phyloP scores from a whole-genome alignment of 2,113 vertebrate genomes.

The Cyanocitta stelleri region DNA sequence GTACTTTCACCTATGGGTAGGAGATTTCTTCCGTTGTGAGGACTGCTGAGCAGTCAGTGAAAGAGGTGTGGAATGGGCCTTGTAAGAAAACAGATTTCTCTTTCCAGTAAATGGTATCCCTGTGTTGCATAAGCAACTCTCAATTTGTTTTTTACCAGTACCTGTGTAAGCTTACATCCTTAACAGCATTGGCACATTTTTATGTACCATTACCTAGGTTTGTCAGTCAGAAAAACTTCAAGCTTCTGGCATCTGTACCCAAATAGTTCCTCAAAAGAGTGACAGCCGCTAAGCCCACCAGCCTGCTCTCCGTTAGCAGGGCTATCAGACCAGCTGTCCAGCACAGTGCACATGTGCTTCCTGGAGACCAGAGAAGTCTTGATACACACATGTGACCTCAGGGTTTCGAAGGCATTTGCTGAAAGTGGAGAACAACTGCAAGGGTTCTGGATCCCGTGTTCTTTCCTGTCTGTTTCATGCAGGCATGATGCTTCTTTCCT shows the following conservation, averaged over 20 bases:
- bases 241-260: background rate
- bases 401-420: background rate
- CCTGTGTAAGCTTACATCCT: background rate
- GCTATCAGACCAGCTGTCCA: background rate
- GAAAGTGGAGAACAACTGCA: background rate
- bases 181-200: background rate
- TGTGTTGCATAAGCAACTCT: background rate
- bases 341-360: background rate
- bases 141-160: background rate
- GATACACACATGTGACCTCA: fast-evolving
- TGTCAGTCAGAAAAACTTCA: background rate
- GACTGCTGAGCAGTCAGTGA: background rate
- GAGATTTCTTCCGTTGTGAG: background rate
- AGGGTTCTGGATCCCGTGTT: background rate
- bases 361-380: background rate
- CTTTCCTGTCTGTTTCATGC: background rate
- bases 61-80: background rate
- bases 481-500: background rate
- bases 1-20: background rate
- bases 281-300: background rate
- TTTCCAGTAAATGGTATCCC: background rate
- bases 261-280: background rate
- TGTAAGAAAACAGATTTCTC: background rate
- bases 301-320: background rate
- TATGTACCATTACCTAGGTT: background rate